phyloP scores from a whole-genome alignment of 92 coral and sea anemone species.

The Zoanthus sociatus region DNA sequence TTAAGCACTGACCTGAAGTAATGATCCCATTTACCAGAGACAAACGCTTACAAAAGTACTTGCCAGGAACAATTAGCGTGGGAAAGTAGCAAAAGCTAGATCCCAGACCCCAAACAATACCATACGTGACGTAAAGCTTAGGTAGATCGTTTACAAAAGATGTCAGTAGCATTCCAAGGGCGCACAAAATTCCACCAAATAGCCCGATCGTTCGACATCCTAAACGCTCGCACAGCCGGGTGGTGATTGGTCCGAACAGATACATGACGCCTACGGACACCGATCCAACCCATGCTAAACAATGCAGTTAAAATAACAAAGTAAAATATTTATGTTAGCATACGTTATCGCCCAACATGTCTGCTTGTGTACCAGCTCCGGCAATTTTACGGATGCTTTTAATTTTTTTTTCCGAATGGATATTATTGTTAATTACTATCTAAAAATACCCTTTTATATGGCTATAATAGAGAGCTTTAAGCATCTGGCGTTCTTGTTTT shows the following conservation, averaged over 20 bases:
- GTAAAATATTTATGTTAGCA: no score
- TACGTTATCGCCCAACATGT: no score
- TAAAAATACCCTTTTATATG: no score
- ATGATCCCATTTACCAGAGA: slow-evolving; percentile 82
- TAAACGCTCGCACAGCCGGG: slow-evolving; percentile 81
- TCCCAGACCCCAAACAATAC: slow-evolving; percentile 93
- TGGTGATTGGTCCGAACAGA: slow-evolving; percentile 91
- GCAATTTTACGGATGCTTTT: no score
- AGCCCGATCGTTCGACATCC: slow-evolving; percentile 85
- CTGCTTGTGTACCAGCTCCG: no score
- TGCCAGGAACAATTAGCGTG: slow-evolving; percentile 87
- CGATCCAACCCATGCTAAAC: slow-evolving; percentile 93
- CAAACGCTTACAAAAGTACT: slow-evolving; percentile 75
- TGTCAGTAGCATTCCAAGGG: slow-evolving; percentile 88
- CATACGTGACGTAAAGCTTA: slow-evolving; percentile 87
- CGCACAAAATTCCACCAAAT: slow-evolving; percentile 84
- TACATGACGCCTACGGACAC: slow-evolving; percentile 91
- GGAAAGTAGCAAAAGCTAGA: slow-evolving; percentile 97
- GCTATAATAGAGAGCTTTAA: no score
- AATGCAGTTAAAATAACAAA: not conserved
- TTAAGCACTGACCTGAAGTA: slow-evolving; percentile 68
- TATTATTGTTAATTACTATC: no score
- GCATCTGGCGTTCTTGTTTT: no score
- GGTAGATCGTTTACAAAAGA: slow-evolving; percentile 83
- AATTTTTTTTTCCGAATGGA: no score